phyloP scores from a whole-genome alignment of 2,888 invertebrate species.

The Diarsia rubi region DNA sequence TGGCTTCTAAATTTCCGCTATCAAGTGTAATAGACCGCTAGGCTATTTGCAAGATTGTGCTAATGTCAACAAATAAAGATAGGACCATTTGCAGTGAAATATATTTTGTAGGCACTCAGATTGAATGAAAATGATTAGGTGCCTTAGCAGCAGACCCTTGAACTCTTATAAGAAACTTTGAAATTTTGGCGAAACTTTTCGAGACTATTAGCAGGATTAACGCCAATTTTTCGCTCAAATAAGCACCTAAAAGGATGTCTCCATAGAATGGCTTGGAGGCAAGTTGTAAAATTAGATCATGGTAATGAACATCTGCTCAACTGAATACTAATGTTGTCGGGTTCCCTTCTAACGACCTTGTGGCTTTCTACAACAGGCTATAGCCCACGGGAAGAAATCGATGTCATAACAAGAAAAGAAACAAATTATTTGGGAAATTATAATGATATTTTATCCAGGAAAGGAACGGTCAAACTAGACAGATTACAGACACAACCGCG shows the following conservation, averaged over 20 bases:
- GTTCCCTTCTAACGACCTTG: slow-evolving; percentile 2
- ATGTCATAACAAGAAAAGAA: background rate
- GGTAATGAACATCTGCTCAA: slow-evolving; percentile 29
- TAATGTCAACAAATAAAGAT: slow-evolving; percentile 32
- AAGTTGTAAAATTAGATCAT: slow-evolving; percentile 40
- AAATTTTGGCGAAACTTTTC: slow-evolving; percentile 37
- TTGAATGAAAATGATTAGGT: slow-evolving; percentile 36
- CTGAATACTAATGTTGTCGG: slow-evolving; percentile 41
- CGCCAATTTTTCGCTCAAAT: slow-evolving; percentile 45
- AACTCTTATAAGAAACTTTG: slow-evolving; percentile 40
- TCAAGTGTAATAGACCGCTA: slow-evolving; percentile 25
- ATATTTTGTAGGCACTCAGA: slow-evolving; percentile 10
- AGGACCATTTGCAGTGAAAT: slow-evolving; percentile 30
- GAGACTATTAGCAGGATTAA: slow-evolving; percentile 43
- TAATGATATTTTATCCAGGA: background rate
- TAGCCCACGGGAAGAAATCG: background rate
- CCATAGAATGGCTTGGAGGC: slow-evolving; percentile 8
- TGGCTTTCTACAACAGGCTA: background rate
- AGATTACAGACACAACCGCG: background rate
- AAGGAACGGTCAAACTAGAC: background rate
- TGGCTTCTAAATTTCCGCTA: slow-evolving; percentile 34
- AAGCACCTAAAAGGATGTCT: slow-evolving; percentile 34
- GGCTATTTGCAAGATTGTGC: slow-evolving; percentile 25
- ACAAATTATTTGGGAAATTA: background rate
- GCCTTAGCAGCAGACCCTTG: background rate